Evolutionary conservation across 2,797 vertebrate species (phyloP).

Genomic region (Alectoris magna): DNA sequence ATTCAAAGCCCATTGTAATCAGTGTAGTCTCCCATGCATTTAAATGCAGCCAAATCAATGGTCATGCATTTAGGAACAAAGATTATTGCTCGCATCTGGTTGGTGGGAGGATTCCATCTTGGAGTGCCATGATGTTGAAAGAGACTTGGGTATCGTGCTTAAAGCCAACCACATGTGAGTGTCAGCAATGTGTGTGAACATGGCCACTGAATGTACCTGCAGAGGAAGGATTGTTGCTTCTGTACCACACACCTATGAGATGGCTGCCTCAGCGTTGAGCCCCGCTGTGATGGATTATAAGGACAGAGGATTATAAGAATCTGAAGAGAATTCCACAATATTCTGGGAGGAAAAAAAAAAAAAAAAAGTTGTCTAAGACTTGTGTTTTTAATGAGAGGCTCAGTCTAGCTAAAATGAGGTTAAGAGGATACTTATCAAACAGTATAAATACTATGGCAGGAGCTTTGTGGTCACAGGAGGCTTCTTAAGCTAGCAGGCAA

Average conservation of each 20-base stretch:
- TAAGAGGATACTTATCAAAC: neutral
- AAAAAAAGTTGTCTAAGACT: neutral
- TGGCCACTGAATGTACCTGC: neutral
- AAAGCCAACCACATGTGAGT: neutral
- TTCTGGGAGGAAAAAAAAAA: neutral
- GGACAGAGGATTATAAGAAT: neutral
- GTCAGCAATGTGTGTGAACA: neutral
- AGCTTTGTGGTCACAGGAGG: neutral
- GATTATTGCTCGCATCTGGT: conserved; percentile 26
- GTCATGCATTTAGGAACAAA: conserved; percentile 9
- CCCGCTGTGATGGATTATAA: neutral
- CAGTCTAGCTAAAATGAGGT: neutral
- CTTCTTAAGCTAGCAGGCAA: conserved; percentile 4
- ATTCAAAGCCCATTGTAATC: conserved; percentile 51
- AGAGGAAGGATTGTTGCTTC: neutral
- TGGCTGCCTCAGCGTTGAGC: neutral
- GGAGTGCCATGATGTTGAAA: neutral
- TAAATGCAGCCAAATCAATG: conserved; percentile 50
- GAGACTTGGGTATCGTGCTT: neutral
- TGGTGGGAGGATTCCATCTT: conserved; percentile 38
- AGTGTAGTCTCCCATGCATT: conserved; percentile 15
- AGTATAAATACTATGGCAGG: neutral
- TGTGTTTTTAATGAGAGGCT: conserved; percentile 5
- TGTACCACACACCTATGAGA: fast-evolving
- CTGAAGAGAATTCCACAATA: neutral